phyloP scores from a whole-genome alignment of 2,888 invertebrate species.

The Panzeria rudis region DNA sequence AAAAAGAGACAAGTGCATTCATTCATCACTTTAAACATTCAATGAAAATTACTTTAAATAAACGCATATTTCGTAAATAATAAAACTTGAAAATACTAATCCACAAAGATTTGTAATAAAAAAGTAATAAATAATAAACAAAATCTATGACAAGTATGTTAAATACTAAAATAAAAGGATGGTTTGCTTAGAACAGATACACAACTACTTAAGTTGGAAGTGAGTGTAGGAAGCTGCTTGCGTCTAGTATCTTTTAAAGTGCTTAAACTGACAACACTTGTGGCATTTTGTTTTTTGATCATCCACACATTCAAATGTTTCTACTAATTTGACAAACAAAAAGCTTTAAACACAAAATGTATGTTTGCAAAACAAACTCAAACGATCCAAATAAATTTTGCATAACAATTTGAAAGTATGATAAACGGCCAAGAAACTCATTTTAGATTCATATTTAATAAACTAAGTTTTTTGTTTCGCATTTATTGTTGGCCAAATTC shows the following conservation, averaged over 20 bases:
- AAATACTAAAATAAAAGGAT: too few species aligned
- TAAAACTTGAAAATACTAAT: too few species aligned
- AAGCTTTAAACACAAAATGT: background rate
- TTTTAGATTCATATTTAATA: slow-evolving; percentile 29
- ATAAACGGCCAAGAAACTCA: background rate
- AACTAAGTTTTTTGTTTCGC: slow-evolving; percentile 4
- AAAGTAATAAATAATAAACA: too few species aligned
- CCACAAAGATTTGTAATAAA: too few species aligned
- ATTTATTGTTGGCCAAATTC: slow-evolving; percentile 17
- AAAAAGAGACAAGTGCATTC: too few species aligned
- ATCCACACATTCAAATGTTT: background rate
- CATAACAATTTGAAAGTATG: slow-evolving; percentile 11
- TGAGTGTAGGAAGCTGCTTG: background rate
- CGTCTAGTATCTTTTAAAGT: slow-evolving; percentile 9
- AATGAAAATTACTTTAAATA: too few species aligned
- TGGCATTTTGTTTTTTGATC: background rate
- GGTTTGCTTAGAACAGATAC: slow-evolving; percentile 1
- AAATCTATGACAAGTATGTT: too few species aligned
- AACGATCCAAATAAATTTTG: slow-evolving; percentile 1
- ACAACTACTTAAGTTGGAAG: slow-evolving; percentile 21
- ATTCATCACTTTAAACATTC: too few species aligned
- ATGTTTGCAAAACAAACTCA: background rate
- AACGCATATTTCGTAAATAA: too few species aligned
- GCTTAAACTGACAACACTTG: slow-evolving; percentile 15
- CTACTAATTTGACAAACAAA: background rate